These are phyloP conservation scores for Pantala flavescens DNA, from an alignment of 1,140 invertebrate species.

Conservation along the genomic window DNA sequence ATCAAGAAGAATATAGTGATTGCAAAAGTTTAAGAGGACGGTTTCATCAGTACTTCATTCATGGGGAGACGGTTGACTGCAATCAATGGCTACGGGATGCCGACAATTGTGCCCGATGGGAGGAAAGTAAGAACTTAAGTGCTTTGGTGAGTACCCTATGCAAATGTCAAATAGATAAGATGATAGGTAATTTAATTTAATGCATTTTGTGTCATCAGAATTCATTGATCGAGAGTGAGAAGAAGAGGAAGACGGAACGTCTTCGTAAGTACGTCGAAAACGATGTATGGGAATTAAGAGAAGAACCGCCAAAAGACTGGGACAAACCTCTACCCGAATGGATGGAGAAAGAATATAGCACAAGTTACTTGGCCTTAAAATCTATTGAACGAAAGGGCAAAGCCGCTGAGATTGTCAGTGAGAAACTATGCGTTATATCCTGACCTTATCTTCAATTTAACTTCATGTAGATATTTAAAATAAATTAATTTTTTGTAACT, in stretches of 20 bases:
- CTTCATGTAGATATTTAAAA: too few relatives aligned
- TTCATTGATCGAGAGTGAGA: slow-evolving; percentile 60
- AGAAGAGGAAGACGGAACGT: slow-evolving; percentile 45
- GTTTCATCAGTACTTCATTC: slow-evolving; percentile 79
- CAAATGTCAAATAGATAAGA: neutral
- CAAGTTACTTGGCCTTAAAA: slow-evolving; percentile 53
- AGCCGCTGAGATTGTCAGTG: neutral
- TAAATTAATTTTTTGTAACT: too few relatives aligned
- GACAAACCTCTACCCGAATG: slow-evolving; percentile 62
- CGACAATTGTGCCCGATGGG: slow-evolving; percentile 60
- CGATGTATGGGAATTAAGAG: slow-evolving; percentile 63
- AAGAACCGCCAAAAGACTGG: slow-evolving; percentile 67
- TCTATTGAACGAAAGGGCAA: slow-evolving; percentile 42
- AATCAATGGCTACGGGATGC: slow-evolving; percentile 65
- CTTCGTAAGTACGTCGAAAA: slow-evolving; percentile 56
- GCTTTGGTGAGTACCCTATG: slow-evolving; percentile 9
- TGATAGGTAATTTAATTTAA: neutral
- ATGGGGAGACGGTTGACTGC: slow-evolving; percentile 61
- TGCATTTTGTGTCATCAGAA: slow-evolving; percentile 40
- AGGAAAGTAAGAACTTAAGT: slow-evolving; percentile 27
- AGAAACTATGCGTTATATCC: neutral
- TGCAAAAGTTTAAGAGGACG: slow-evolving; percentile 59
- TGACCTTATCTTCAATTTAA: too few relatives aligned
- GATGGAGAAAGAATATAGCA: slow-evolving; percentile 51
- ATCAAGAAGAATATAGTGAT: slow-evolving; percentile 68